These are phyloP conservation scores for Sepiola atlantica DNA, from an alignment of 2,888 invertebrate species.

Conservation along the genomic window DNA sequence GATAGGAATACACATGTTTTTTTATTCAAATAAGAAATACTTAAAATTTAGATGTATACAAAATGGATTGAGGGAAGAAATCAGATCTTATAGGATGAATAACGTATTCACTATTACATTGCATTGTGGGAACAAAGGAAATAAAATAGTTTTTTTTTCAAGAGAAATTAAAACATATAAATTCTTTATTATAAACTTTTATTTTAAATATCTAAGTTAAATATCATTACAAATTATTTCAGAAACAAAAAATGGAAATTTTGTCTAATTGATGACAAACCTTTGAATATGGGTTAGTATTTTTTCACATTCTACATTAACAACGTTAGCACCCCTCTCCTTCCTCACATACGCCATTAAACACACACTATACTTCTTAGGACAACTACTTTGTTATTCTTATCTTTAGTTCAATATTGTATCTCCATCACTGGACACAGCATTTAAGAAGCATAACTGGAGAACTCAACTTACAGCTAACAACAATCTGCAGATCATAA, in stretches of 20 bases:
- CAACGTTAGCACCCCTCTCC: not conserved
- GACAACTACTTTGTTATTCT: not conserved
- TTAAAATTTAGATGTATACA: not conserved
- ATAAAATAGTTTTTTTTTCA: not conserved
- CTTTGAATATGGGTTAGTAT: not conserved
- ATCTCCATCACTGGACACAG: not conserved
- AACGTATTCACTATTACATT: not conserved
- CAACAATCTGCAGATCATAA: not conserved
- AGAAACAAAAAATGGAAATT: not conserved
- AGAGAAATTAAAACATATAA: not conserved
- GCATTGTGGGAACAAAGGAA: not conserved
- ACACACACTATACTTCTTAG: not conserved
- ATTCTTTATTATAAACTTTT: not conserved
- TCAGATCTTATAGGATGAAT: not conserved
- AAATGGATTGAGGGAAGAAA: not conserved
- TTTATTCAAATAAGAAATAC: not conserved
- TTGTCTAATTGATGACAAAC: not conserved
- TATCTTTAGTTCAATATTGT: not conserved
- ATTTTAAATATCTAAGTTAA: not conserved
- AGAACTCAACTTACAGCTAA: not conserved
- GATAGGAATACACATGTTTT: not conserved
- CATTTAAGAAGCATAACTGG: not conserved
- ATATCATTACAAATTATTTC: not conserved
- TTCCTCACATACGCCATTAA: not conserved
- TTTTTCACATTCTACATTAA: not conserved